Conservation (phyloP, 2,113 vertebrate genomes). For the Chinchilla lanigera region DNA sequence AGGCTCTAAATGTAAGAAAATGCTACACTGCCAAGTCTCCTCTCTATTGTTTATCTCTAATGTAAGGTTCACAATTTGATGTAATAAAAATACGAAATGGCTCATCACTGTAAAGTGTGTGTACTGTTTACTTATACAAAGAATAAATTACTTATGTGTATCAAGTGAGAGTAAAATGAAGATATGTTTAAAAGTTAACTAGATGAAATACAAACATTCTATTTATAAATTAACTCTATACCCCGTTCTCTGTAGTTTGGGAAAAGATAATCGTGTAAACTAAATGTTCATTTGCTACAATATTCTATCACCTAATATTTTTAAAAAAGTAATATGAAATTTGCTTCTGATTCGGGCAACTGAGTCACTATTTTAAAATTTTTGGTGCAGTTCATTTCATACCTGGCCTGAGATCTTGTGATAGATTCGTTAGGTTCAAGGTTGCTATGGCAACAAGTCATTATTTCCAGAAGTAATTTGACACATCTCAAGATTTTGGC, state of each 20-base stretch:
- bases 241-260: neutral
- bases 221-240: constrained; percentile 31
- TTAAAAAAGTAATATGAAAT: constrained; percentile 10
- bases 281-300: neutral
- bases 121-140: accelerated
- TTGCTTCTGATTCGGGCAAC: constrained; percentile 66
- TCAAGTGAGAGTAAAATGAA: accelerated
- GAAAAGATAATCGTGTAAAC: neutral
- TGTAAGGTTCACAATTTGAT: neutral
- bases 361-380: constrained; percentile 66
- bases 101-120: accelerated
- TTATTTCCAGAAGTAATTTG: constrained; percentile 84
- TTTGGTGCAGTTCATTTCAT: constrained; percentile 46
- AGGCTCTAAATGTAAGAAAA: neutral
- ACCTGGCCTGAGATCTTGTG: constrained; percentile 54
- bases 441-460: constrained; percentile 82
- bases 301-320: neutral
- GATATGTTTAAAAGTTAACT: constrained; percentile 27
- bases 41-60: neutral
- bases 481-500: constrained; percentile 80
- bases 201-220: neutral
- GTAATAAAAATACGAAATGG: neutral
- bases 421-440: constrained; percentile 66
- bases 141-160: neutral
- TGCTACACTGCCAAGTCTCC: accelerated